Conservation (phyloP, 2,797 vertebrate species). For the Cyprinella venusta region DNA sequence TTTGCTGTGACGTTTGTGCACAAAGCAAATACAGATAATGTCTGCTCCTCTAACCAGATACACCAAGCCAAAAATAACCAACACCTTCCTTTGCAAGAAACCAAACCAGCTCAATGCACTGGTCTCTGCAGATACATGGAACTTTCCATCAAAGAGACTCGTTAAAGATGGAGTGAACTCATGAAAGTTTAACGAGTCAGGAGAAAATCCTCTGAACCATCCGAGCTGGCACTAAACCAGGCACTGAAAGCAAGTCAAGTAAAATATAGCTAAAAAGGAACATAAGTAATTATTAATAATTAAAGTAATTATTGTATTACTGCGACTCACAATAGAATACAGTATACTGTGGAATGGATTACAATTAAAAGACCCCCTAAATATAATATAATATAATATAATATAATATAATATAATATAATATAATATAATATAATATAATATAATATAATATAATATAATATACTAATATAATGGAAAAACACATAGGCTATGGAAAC, state of each 20-base stretch:
- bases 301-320: neutral
- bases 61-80: constrained; percentile 33
- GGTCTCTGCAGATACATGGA: constrained; percentile 58
- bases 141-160: constrained; percentile 75
- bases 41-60: neutral
- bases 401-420: neutral
- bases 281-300: too few relatives aligned
- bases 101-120: constrained; percentile 24
- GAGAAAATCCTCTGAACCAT: constrained; percentile 63
- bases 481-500: too few relatives aligned
- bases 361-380: too few relatives aligned
- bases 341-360: too few relatives aligned
- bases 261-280: neutral
- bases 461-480: too few relatives aligned
- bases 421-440: too few relatives aligned
- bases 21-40: neutral
- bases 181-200: constrained; percentile 74
- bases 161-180: constrained; percentile 73
- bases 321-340: neutral
- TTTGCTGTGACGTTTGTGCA: neutral
- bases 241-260: neutral
- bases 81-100: constrained; percentile 21
- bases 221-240: neutral
- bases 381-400: neutral
- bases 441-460: too few relatives aligned